A percentile compares a stretch with the other conserved stretches of the same genome.
phyloP scores from a whole-genome alignment of 2,797 vertebrate genomes.

The Gouania willdenowi region DNA sequence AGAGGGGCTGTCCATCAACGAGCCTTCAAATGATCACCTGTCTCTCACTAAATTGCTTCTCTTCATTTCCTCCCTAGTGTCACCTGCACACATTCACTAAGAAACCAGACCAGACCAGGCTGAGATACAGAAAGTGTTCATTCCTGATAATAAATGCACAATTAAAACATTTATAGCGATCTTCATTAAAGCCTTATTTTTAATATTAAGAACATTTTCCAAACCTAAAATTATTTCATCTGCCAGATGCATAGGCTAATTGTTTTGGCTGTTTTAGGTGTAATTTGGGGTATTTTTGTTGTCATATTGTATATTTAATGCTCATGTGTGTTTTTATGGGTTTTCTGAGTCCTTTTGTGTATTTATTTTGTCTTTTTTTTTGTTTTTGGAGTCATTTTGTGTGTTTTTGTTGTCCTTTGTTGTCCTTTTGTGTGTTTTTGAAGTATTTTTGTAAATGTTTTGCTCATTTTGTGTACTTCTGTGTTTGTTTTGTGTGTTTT shows the following conservation, averaged over 20 bases:
- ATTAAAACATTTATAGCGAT: slow-evolving; percentile 73
- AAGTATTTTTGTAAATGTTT: too few species aligned
- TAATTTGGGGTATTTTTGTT: too few species aligned
- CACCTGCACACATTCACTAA: slow-evolving; percentile 65
- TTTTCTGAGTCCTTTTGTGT: too few species aligned
- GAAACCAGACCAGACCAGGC: slow-evolving; percentile 1
- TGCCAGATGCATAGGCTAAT: slow-evolving; percentile 28
- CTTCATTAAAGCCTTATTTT: slow-evolving; percentile 64
- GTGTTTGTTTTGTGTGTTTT: too few species aligned
- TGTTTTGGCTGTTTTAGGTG: too few species aligned
- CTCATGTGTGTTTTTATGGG: too few species aligned
- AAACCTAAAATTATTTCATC: slow-evolving; percentile 28
- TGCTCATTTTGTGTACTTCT: too few species aligned
- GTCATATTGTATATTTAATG: too few species aligned
- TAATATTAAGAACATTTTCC: slow-evolving; percentile 20
- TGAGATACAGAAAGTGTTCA: slow-evolving; percentile 53
- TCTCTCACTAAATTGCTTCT: slow-evolving; percentile 70
- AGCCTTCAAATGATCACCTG: slow-evolving; percentile 76
- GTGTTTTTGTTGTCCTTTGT: too few species aligned
- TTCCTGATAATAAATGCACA: slow-evolving; percentile 66
- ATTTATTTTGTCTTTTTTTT: too few species aligned
- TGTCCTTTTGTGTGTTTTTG: too few species aligned
- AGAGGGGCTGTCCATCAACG: slow-evolving; percentile 64
- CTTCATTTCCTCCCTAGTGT: slow-evolving; percentile 46
- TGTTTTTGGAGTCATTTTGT: too few species aligned